These are phyloP conservation scores for Holcopasites calliopsidis DNA, from an alignment of 1,140 invertebrate genomes.

Conservation along the genomic window DNA sequence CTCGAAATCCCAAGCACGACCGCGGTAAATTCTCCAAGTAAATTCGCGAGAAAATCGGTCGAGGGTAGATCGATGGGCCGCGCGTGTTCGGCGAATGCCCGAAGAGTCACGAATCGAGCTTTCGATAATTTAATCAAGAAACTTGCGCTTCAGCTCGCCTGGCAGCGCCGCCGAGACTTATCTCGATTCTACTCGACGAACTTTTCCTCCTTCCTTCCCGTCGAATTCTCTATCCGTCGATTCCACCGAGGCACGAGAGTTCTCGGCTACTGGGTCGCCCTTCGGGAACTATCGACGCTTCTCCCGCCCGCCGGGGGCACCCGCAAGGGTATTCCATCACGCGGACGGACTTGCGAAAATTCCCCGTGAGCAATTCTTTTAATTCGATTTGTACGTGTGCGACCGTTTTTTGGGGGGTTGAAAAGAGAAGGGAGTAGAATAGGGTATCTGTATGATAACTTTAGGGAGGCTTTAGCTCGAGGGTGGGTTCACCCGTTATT, in stretches of 20 bases:
- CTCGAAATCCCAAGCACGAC: no score
- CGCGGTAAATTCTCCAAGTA: neutral
- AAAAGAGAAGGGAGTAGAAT: no score
- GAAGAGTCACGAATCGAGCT: slow-evolving; percentile 1
- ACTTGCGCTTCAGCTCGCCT: slow-evolving; percentile 24
- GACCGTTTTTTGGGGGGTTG: no score
- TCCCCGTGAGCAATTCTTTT: neutral
- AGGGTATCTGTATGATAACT: no score
- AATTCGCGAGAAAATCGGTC: neutral
- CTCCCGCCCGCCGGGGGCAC: no score
- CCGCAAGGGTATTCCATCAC: neutral
- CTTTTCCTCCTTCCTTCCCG: neutral
- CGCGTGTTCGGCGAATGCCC: neutral
- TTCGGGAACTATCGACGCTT: no score
- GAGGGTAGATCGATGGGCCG: slow-evolving; percentile 24
- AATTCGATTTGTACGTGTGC: slow-evolving; percentile 5
- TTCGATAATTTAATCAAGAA: slow-evolving; percentile 52
- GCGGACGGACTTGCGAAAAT: neutral
- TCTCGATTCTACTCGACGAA: neutral
- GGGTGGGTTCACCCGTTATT: no score
- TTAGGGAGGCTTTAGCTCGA: no score
- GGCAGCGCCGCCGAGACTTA: neutral
- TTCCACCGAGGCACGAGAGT: no score
- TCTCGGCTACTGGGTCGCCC: no score
- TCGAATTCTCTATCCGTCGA: no score